Evolutionary conservation across 2,797 vertebrate genomes (phyloP), one percentile per base, ranked within the genome.

Genomic region (Onychomys leucogaster): DNA sequence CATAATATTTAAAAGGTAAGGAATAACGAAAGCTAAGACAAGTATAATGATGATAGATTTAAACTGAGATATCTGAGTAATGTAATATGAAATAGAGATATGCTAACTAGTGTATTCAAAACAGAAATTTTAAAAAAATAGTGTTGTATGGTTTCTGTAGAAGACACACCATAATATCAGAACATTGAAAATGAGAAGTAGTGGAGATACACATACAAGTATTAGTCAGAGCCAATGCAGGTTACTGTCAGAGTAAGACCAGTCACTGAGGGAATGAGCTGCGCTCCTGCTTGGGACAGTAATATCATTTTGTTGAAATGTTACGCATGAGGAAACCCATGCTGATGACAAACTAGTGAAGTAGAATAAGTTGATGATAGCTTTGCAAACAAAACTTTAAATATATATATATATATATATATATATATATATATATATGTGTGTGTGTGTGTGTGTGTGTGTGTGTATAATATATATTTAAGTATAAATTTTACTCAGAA

Each of bases 311-410:
- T 52, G 34, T 25, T 87, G 57, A 80, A 76, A 37, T 49, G 5
- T 73, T 82, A 57, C 25, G 2, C 3, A 59, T 17, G 52, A 63
- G 71, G 89, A 93, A 65, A 71, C 29, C 16, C 77, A 67, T 89
- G 11, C 4, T 93, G 27, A 14, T 89, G 61, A 43, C 61, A 84
- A 90, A 61, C 73, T 6, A 86, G n/a, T 61, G 13, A 55, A 82
- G 23, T 41, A 61, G 17, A 49, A 63, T 7, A 85, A 81, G 86
- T 67, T 71, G 88, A 13, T 63, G 32, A 71, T 2, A 27, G 9
- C 89, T 94, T 89, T 71, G 12, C 29, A 95, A 87, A 96, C 29
- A 95, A 88, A 96, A n/a, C 11, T 17, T 73, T 34, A 57, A 43
- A 41, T 71, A 19, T n/a, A 29, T 90, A 43, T 59, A 41, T 21